Conservation (phyloP, 2,113 vertebrate species). For the Smithornis capensis region DNA sequence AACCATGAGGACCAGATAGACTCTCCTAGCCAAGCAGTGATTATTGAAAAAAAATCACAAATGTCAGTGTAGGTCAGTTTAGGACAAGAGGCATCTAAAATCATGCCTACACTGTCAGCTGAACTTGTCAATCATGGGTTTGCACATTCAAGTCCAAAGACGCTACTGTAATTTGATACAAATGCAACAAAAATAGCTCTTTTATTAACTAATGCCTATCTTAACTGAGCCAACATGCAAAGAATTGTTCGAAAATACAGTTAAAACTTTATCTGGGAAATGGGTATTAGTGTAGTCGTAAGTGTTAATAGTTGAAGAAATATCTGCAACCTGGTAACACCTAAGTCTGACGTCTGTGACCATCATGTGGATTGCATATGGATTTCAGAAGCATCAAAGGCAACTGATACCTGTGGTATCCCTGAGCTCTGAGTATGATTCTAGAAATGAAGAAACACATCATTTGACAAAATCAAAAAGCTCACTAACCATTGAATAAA, state of each 20-base stretch:
- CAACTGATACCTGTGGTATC: not conserved
- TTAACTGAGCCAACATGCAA: not conserved
- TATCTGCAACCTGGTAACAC: not conserved
- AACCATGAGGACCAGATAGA: not conserved
- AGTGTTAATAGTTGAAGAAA: not conserved
- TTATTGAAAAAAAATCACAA: not conserved
- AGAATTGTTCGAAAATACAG: not conserved
- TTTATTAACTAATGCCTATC: not conserved
- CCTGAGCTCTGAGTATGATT: not conserved
- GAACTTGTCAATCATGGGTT: not conserved
- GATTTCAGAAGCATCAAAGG: not conserved
- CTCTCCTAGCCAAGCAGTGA: not conserved
- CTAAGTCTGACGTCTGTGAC: not conserved
- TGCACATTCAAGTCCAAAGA: not conserved
- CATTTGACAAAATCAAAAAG: not conserved
- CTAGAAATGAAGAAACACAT: not conserved
- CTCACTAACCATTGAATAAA: not conserved
- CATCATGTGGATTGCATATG: not conserved
- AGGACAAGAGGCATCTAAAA: not conserved
- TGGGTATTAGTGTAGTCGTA: fast-evolving
- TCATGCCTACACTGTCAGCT: not conserved
- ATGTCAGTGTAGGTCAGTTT: not conserved
- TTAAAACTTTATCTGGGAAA: not conserved
- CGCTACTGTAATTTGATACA: not conserved
- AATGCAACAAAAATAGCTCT: not conserved